phyloP scores from a whole-genome alignment of 2,113 vertebrate genomes.

The Toxostoma redivivum region DNA sequence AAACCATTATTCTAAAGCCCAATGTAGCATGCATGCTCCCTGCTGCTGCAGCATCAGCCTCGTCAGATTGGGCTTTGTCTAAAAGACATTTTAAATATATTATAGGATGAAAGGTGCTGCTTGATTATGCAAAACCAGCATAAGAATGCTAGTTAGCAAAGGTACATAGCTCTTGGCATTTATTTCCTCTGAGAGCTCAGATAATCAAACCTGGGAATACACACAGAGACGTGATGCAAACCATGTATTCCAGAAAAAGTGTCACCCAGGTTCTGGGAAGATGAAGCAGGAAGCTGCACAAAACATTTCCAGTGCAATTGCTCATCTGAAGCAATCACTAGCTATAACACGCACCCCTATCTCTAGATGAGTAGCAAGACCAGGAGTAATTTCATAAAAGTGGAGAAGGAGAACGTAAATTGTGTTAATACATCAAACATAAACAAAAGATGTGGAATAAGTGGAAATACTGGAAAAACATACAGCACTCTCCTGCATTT shows the following conservation, averaged over 20 bases:
- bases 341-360: background rate
- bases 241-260: background rate
- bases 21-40: slow-evolving; percentile 60
- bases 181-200: slow-evolving; percentile 7
- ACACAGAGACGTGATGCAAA: background rate
- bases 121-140: slow-evolving; percentile 45
- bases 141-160: slow-evolving; percentile 29
- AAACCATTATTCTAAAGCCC: slow-evolving; percentile 65
- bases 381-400: background rate
- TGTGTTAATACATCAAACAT: background rate
- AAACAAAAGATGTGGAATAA: background rate
- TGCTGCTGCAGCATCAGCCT: slow-evolving; percentile 52
- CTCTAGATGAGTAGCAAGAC: background rate
- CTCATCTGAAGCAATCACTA: background rate
- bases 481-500: background rate
- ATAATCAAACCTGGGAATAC: slow-evolving; percentile 24
- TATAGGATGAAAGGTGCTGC: slow-evolving; percentile 30
- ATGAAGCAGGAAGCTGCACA: slow-evolving; percentile 4
- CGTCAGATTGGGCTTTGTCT: slow-evolving; percentile 54
- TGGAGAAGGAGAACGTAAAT: background rate
- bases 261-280: background rate
- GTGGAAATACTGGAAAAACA: background rate
- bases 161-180: slow-evolving; percentile 15
- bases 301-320: background rate
- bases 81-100: slow-evolving; percentile 49